phyloP scores from a whole-genome alignment of 2,113 vertebrate genomes.

The Megaceryle maxima region DNA sequence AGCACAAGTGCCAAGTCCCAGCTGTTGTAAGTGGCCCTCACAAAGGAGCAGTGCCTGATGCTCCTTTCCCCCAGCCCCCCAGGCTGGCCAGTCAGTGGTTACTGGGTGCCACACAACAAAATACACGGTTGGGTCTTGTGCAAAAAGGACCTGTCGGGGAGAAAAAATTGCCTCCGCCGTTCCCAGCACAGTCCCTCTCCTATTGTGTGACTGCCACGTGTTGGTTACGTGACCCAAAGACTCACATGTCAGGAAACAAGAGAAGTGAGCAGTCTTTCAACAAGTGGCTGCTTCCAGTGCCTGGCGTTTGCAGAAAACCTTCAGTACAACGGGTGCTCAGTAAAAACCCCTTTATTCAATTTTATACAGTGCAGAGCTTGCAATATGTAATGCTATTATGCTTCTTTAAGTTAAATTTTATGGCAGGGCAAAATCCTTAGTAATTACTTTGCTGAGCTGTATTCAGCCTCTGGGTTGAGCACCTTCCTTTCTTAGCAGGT shows the following conservation, averaged over 20 bases:
- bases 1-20: not conserved
- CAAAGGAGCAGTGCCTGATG: not conserved
- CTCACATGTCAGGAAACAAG: not conserved
- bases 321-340: not conserved
- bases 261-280: not conserved
- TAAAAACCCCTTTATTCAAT: not conserved
- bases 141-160: not conserved
- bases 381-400: not conserved
- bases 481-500: not conserved
- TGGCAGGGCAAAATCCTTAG: not conserved
- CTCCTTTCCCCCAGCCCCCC: not conserved
- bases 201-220: not conserved
- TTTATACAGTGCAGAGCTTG: not conserved
- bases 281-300: not conserved
- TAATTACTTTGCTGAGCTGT: not conserved
- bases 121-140: not conserved
- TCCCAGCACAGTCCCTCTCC: not conserved
- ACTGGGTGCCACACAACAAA: not conserved
- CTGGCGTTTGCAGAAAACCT: not conserved
- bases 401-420: not conserved
- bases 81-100: not conserved
- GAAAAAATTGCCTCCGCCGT: accelerated
- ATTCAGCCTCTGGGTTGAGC: not conserved
- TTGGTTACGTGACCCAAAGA: not conserved
- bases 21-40: not conserved